These are phyloP conservation scores for Gymnocypris eckloni DNA, from an alignment of 2,797 vertebrate species.

Conservation along the genomic window DNA sequence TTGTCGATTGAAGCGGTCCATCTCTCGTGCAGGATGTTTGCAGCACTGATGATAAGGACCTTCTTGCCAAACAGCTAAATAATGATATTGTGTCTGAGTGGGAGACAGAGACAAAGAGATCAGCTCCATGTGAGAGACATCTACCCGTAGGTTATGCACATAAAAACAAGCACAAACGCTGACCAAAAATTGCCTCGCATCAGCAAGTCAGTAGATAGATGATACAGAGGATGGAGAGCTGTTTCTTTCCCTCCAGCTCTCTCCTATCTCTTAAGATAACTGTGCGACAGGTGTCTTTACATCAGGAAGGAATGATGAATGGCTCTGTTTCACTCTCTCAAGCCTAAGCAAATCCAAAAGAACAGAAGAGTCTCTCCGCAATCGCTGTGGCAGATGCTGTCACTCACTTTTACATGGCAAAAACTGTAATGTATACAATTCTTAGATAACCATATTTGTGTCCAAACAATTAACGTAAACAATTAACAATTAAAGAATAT, in stretches of 20 bases:
- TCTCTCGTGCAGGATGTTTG: slow-evolving; percentile 10
- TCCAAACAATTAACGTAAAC: neutral
- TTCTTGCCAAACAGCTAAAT: slow-evolving; percentile 76
- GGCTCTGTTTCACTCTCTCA: slow-evolving; percentile 67
- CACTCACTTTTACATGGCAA: neutral
- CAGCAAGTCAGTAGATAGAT: slow-evolving; percentile 69
- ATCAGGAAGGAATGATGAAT: slow-evolving; percentile 73
- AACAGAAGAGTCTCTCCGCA: slow-evolving; percentile 12
- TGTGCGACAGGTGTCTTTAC: slow-evolving; percentile 75
- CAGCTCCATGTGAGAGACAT: slow-evolving; percentile 74
- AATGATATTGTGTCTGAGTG: slow-evolving; percentile 70
- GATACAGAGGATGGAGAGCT: slow-evolving; percentile 36
- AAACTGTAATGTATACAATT: neutral
- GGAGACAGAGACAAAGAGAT: slow-evolving; percentile 73
- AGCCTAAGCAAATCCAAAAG: slow-evolving; percentile 44
- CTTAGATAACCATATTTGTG: neutral
- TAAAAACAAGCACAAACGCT: slow-evolving; percentile 8
- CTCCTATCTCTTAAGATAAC: slow-evolving; percentile 44
- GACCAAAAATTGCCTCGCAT: slow-evolving; percentile 66
- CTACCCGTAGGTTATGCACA: slow-evolving; percentile 70
- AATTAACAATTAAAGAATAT: neutral
- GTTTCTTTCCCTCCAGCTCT: slow-evolving; percentile 32
- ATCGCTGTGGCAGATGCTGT: slow-evolving; percentile 1
- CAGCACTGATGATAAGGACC: slow-evolving; percentile 63
- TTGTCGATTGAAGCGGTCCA: slow-evolving; percentile 4